phyloP scores from a whole-genome alignment of 1,140 invertebrate genomes.

The Drosophila setifemur region DNA sequence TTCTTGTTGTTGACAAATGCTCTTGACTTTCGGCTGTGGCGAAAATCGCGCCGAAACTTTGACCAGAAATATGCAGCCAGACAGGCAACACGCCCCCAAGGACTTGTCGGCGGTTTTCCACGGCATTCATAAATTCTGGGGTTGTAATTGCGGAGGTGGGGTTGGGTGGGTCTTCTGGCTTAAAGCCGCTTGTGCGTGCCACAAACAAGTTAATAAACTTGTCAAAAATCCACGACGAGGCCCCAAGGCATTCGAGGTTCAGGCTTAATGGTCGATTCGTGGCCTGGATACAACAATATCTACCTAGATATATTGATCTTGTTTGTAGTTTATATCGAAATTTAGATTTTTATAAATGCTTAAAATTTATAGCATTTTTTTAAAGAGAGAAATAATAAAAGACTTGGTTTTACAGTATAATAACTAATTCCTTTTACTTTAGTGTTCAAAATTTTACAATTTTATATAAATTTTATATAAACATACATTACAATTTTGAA shows the following conservation, averaged over 20 bases:
- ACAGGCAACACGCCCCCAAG: slow-evolving; percentile 35
- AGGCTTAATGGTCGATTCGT: no score
- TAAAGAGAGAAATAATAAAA: no score
- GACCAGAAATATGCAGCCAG: slow-evolving; percentile 66
- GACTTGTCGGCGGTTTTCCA: slow-evolving; percentile 27
- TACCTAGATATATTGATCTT: no score
- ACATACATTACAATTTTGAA: no score
- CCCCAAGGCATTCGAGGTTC: neutral
- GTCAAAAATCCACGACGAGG: slow-evolving; percentile 48
- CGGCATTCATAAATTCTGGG: slow-evolving; percentile 54
- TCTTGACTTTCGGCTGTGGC: slow-evolving; percentile 59
- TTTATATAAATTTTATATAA: no score
- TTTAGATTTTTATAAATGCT: no score
- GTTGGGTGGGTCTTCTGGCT: slow-evolving; percentile 4
- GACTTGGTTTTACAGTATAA: neutral
- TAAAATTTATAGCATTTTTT: no score
- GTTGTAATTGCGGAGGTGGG: slow-evolving; percentile 6
- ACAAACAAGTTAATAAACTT: slow-evolving; percentile 69
- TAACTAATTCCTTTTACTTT: no score
- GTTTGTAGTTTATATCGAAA: no score
- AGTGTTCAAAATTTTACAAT: no score
- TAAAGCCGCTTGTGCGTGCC: slow-evolving; percentile 30
- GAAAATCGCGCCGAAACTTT: slow-evolving; percentile 59
- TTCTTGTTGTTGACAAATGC: slow-evolving; percentile 69
- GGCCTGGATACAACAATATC: no score